Conservation (phyloP, 2,113 vertebrate genomes). For the Syngnathus scovelli region DNA sequence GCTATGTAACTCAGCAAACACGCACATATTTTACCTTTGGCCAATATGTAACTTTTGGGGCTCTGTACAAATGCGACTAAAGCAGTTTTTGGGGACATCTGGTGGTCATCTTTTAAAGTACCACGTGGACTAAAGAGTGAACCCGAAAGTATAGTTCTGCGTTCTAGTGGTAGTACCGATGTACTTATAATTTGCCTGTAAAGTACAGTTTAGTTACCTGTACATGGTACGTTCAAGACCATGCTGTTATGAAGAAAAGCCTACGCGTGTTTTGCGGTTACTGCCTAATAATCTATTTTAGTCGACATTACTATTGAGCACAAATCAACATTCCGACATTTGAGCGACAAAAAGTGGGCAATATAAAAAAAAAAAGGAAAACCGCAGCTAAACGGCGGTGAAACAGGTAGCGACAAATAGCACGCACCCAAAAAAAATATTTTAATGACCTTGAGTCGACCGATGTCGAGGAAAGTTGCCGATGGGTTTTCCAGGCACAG, state of each 20-base stretch:
- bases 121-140: not conserved
- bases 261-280: not conserved
- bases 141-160: not conserved
- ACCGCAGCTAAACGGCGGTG: not conserved
- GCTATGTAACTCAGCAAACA: no score
- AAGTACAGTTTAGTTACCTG: no score
- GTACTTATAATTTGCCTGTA: no score
- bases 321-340: not conserved
- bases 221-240: not conserved
- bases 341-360: not conserved
- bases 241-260: not conserved
- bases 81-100: not conserved
- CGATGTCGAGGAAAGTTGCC: slow-evolving; percentile 50
- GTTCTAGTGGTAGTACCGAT: no score
- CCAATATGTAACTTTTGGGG: no score
- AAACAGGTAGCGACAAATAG: not conserved
- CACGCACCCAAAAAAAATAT: not conserved
- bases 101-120: not conserved
- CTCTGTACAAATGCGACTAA: not conserved
- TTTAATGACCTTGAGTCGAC: slow-evolving; percentile 57
- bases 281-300: not conserved
- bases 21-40: no score
- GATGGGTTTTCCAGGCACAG: slow-evolving; percentile 61
- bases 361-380: not conserved
- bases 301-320: not conserved